A percentile compares a stretch with the other conserved stretches of the same genome.
Conservation (phyloP, 2,113 vertebrate species). For the Bubo bubo region DNA sequence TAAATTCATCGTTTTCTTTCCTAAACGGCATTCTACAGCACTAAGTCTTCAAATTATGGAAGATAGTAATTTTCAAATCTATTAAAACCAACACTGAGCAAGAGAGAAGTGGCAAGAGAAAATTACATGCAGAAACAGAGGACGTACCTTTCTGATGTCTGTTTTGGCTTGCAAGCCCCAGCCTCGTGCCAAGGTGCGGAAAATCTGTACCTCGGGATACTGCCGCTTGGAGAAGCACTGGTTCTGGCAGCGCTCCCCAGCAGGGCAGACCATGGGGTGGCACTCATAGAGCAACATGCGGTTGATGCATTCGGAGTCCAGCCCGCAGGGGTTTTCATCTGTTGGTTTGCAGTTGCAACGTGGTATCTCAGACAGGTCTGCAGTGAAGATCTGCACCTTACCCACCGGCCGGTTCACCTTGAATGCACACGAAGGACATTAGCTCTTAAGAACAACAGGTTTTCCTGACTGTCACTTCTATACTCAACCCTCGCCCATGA, state of each 20-base stretch:
- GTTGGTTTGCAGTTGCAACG: constrained; percentile 95
- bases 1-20: neutral
- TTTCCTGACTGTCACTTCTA: neutral
- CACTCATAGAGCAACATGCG: constrained; percentile 98
- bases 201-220: constrained; percentile 95
- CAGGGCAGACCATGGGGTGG: constrained; percentile 92
- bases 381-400: constrained; percentile 95
- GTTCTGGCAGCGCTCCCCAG: constrained; percentile 90
- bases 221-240: constrained; percentile 95
- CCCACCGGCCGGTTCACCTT: constrained; percentile 95
- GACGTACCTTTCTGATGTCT: constrained; percentile 91
- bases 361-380: constrained; percentile 93
- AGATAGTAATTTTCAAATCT: neutral
- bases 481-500: neutral
- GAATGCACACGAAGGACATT: neutral
- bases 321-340: constrained; percentile 93
- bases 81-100: neutral
- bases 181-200: constrained; percentile 90
- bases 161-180: constrained; percentile 93
- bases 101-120: neutral
- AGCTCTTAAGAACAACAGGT: neutral
- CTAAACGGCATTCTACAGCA: neutral
- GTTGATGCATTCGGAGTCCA: constrained; percentile 97
- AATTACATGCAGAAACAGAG: accelerated
- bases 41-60: neutral